Conservation (phyloP, 2,113 vertebrate species). For the Nerophis ophidion region DNA sequence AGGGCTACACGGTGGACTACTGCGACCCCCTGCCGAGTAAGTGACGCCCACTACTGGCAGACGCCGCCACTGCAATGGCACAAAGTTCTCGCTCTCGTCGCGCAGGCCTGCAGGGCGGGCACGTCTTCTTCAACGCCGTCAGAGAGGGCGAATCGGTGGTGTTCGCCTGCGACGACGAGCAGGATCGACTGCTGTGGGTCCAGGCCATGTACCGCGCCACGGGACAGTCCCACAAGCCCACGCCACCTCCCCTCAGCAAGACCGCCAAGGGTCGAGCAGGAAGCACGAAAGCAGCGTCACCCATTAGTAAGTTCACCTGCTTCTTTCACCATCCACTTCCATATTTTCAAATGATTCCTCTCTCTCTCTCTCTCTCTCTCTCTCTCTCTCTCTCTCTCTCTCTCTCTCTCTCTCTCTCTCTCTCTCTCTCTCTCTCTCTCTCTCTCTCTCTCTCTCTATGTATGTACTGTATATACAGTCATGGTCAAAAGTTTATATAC, state of each 20-base stretch:
- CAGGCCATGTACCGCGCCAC: conserved; percentile 97
- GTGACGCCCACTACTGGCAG: too few species aligned
- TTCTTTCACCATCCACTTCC: neutral
- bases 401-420: too few species aligned
- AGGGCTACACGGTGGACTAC: conserved; percentile 97
- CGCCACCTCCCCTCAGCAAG: conserved; percentile 78
- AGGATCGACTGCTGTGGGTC: conserved; percentile 89
- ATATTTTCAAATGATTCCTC: too few species aligned
- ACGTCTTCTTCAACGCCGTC: conserved; percentile 89
- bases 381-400: too few species aligned
- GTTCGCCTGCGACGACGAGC: conserved; percentile 91
- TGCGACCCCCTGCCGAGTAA: conserved; percentile 88
- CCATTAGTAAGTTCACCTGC: conserved; percentile 76
- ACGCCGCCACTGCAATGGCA: too few species aligned
- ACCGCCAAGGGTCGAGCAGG: conserved; percentile 80
- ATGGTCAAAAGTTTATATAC: too few species aligned
- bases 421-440: too few species aligned
- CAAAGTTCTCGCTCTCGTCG: neutral
- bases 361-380: too few species aligned
- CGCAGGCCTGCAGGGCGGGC: conserved; percentile 87
- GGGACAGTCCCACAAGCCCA: conserved; percentile 93
- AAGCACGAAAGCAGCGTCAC: conserved; percentile 67
- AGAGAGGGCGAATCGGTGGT: conserved; percentile 91
- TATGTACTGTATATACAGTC: too few species aligned
- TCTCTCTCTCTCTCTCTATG: too few species aligned